Evolutionary conservation across 1,140 invertebrate species (phyloP).

Genomic region (Parasteatoda tepidariorum): DNA sequence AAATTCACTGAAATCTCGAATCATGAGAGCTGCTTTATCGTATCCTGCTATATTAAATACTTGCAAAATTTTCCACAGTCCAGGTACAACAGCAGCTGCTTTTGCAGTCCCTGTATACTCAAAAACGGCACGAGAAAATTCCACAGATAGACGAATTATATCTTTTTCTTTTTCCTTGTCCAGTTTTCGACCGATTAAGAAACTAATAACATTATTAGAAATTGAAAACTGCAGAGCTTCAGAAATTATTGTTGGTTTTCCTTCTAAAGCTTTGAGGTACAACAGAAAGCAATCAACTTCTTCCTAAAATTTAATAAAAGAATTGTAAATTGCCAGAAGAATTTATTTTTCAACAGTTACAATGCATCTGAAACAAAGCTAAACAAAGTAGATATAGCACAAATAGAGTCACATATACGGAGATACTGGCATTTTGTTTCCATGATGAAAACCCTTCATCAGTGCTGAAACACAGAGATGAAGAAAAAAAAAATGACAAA

Average conservation of each 20-base stretch:
- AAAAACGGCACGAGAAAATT: not conserved
- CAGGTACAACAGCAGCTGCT: not conserved
- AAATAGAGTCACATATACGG: no score
- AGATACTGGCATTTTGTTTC: no score
- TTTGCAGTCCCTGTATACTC: not conserved
- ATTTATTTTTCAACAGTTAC: no score
- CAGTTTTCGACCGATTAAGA: conserved; percentile 45
- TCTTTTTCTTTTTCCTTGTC: not conserved
- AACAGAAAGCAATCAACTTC: not conserved
- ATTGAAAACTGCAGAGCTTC: conserved; percentile 29
- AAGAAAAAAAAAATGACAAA: no score
- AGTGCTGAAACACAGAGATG: no score
- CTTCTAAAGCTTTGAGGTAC: not conserved
- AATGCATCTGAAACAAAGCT: no score
- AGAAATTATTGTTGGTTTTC: conserved; percentile 22
- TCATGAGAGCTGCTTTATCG: not conserved
- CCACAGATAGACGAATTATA: not conserved
- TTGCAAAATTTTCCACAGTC: not conserved
- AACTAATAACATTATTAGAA: conserved; percentile 50
- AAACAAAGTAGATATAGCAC: no score
- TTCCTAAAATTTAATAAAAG: conserved; percentile 28
- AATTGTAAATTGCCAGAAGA: not conserved
- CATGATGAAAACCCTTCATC: no score
- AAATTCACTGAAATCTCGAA: not conserved
- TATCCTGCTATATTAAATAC: conserved; percentile 7